Evolutionary conservation across 2,888 invertebrate genomes (phyloP).

Genomic region (Zaprionus lineosus): DNA sequence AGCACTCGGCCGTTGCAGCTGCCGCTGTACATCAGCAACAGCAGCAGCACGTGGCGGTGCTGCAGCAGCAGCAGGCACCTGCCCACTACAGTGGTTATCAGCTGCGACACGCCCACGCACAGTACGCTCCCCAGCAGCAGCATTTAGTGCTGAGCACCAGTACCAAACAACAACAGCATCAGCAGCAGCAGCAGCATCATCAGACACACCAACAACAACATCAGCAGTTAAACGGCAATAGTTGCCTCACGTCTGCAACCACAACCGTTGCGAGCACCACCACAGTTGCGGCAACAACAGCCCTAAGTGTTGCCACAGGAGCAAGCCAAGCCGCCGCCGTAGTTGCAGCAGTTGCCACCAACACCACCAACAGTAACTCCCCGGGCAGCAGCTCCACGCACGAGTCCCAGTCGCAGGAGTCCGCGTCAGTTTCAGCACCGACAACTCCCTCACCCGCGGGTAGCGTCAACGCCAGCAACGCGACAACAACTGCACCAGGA

Average conservation of each 20-base stretch:
- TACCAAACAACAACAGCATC: slow-evolving; percentile 53
- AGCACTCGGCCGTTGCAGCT: slow-evolving; percentile 71
- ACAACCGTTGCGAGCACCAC: slow-evolving; percentile 40
- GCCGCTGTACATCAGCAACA: slow-evolving; percentile 80
- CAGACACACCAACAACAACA: slow-evolving; percentile 46
- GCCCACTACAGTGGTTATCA: slow-evolving; percentile 77
- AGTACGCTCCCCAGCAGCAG: slow-evolving; percentile 70
- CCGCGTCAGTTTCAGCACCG: slow-evolving; percentile 69
- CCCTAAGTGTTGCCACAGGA: slow-evolving; percentile 43
- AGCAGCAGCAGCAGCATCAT: slow-evolving; percentile 52
- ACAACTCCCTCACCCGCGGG: slow-evolving; percentile 76
- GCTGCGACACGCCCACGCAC: slow-evolving; percentile 70
- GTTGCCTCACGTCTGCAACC: slow-evolving; percentile 45
- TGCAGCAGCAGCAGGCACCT: slow-evolving; percentile 73
- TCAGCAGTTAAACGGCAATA: slow-evolving; percentile 35
- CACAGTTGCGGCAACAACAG: slow-evolving; percentile 31
- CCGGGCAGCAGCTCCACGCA: slow-evolving; percentile 67
- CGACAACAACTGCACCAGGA: slow-evolving; percentile 45
- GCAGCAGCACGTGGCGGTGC: slow-evolving; percentile 73
- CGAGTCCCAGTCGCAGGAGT: slow-evolving; percentile 72
- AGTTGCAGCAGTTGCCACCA: slow-evolving; percentile 33
- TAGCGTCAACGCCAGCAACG: slow-evolving; percentile 58
- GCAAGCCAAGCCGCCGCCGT: slow-evolving; percentile 47
- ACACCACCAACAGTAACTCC: slow-evolving; percentile 47
- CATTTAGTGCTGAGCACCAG: slow-evolving; percentile 59